A percentile compares a stretch with the other conserved stretches of the same genome.
phyloP scores from a whole-genome alignment of 2,888 invertebrate species.

The Fragum fragum region DNA sequence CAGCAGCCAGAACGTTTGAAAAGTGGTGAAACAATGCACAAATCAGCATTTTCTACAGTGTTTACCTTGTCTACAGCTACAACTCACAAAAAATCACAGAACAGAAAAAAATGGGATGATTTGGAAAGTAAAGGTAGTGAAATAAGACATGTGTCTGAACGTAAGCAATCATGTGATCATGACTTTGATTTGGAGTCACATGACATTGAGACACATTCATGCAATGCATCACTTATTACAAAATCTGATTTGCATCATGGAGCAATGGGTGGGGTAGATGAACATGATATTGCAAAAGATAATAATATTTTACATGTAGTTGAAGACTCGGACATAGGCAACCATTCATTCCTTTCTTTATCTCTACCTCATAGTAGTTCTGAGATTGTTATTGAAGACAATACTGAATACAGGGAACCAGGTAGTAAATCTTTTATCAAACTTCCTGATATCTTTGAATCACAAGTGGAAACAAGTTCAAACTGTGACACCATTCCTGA shows the following conservation, averaged over 20 bases:
- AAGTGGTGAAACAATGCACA: conserved; percentile 63
- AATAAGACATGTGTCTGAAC: not conserved
- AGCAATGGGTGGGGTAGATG: conserved; percentile 47
- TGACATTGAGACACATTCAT: conserved; percentile 50
- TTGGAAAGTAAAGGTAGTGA: conserved; percentile 26
- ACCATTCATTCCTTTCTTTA: not conserved
- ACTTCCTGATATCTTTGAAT: conserved; percentile 22
- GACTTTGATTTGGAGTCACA: conserved; percentile 52
- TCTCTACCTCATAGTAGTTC: conserved; percentile 22
- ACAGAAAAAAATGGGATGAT: conserved; percentile 2
- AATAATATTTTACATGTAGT: not conserved
- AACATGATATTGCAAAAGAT: not conserved
- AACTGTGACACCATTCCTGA: not conserved
- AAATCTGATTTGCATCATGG: conserved; percentile 35
- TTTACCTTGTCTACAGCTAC: conserved; percentile 67
- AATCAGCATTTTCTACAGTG: conserved; percentile 67
- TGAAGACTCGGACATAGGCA: not conserved
- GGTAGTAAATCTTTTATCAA: conserved; percentile 17
- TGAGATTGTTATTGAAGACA: conserved; percentile 22
- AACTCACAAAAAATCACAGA: conserved; percentile 55
- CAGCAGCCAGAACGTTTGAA: conserved; percentile 54
- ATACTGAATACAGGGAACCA: conserved; percentile 19
- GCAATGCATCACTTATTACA: conserved; percentile 45
- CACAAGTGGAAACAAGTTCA: conserved; percentile 1
- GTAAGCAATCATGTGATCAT: conserved; percentile 17